Evolutionary conservation across 2,797 vertebrate species (phyloP), one percentile per base, ranked within the genome.

Genomic region (Clarias pachynema): DNA sequence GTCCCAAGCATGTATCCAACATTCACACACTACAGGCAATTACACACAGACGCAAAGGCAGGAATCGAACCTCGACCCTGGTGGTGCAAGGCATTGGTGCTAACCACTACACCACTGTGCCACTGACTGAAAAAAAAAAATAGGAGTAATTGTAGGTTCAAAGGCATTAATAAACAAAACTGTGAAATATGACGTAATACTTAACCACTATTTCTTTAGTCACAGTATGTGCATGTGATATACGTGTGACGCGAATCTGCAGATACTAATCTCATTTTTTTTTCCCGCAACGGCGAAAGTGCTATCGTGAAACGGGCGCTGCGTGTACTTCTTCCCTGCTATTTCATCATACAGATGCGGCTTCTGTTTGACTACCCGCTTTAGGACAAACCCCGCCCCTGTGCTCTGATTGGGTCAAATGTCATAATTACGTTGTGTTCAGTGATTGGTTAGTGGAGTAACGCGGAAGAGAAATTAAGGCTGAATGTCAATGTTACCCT

Each of bases 321-420:
- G 53, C 0, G 24, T 92, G 92, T 94, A 93, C 95, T 26, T 82
- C 1, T 65, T 81, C 74, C 66, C 18, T 2, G 83, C 68, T 93
- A 95, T 96, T 96, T 95, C 96, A 96, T 96, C 95, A 96, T 95
- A 85, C 69, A 6, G 59, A 24, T 63, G n/a, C 16, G 18, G 62
- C 31, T 66, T 22, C 1, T 29, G 53, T 74, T 49, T 63, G 0
- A 22, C 53, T 59, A 73, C 18, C 72, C 40, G 72, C 18, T 60
- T 83, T 75, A 18, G 10, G 9, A 24, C 12, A 75, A 75, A 5
- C 60, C n/a, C 70, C 82, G 82, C 82, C 82, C 7, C 72, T 73
- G 9, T 24, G n/a, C 10, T 83, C 3, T 83, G 12, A 83, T 65
- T 83, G 57, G 34, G 0, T 22, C 1, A 26, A 14, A 29, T 16